These are phyloP conservation scores for Crematogaster levior DNA, from an alignment of 2,888 invertebrate genomes.

Conservation along the genomic window DNA sequence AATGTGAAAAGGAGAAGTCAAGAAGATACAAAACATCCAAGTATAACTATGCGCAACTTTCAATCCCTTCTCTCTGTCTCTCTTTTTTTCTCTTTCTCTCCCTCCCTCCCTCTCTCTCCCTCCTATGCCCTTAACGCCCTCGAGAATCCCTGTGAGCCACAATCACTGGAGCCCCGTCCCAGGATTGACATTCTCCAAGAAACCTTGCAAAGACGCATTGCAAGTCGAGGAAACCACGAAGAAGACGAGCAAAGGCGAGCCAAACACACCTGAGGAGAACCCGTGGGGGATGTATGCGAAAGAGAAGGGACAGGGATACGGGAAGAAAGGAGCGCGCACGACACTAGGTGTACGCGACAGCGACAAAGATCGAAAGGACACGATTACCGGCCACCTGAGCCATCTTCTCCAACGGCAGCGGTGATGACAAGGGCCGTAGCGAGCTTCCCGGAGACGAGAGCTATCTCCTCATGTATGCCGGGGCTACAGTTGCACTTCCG, in stretches of 20 bases:
- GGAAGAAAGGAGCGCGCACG: conserved; percentile 52
- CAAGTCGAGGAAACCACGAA: not conserved
- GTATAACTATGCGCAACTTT: not conserved
- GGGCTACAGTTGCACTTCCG: conserved; percentile 70
- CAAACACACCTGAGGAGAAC: not conserved
- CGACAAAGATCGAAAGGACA: conserved; percentile 45
- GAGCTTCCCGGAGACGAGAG: conserved; percentile 33
- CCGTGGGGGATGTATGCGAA: not conserved
- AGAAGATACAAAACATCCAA: not conserved
- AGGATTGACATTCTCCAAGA: not conserved
- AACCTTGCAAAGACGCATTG: not conserved
- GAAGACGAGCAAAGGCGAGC: not conserved
- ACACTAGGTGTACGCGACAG: conserved; percentile 60
- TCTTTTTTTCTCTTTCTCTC: not conserved
- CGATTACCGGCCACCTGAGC: conserved; percentile 69
- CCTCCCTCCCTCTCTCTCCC: not conserved
- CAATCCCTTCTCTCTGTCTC: not conserved
- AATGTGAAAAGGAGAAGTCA: conserved; percentile 1
- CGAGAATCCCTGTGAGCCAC: not conserved
- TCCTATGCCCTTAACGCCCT: not conserved
- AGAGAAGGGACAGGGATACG: conserved; percentile 15
- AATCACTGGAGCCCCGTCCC: not conserved
- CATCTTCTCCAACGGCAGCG: conserved; percentile 66
- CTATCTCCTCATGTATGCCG: conserved; percentile 60
- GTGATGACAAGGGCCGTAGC: not conserved